Base-by-base conservation (phyloP, 2,888 invertebrate species). In the Bursaphelenchus okinawaensis region DNA sequence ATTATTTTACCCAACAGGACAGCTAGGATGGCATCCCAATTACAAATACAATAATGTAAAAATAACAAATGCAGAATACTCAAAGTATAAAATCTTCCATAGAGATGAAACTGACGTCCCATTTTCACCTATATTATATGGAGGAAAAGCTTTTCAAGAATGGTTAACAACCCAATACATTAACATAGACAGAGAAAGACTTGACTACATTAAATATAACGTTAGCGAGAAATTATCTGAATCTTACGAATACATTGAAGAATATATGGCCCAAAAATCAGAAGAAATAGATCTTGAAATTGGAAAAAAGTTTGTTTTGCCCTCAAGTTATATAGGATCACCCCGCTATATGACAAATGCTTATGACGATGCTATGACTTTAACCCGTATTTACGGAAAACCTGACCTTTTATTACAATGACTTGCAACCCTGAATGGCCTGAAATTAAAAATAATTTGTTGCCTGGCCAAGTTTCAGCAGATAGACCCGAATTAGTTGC, bases 381-480 rank as follows among this genome's bases (percentile, higher is more conserved):
- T 71, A 50, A 72, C 75, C 20, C 64, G 73, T 8, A 51, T 63
- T 19, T 77, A 63, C 60, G 76, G 75, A 22, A 59, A 64, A 20
- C 75, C 77, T 8, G 67, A 73, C 12, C 55, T 82, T 3, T 83
- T 64, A 74, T 68, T 69, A 83, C 73, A 68, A 75, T 68, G 82
- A 84, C 72, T 65, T 84, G 52, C 73, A 81, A 81, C 66, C 78
- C 82, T 9, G 62, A 67, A 4, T 82, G 78, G 74, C 23, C 29
- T 24, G 81, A 83, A 61, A 60, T 60, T n/a, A 12, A 23, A 22
- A 19, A 56, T 8, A 9, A 51, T 7, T 9, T 56, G 19, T 50
- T 8, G 19, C 9, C 26, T 9, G 29, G 29, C 7, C 63, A 68
- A 50, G 20, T n/a, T 20, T 12, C 65, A 4, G 9, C 7, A 12